Evolutionary conservation across 2,888 invertebrate species (phyloP).

Genomic region (Oegoconia quadripuncta): DNA sequence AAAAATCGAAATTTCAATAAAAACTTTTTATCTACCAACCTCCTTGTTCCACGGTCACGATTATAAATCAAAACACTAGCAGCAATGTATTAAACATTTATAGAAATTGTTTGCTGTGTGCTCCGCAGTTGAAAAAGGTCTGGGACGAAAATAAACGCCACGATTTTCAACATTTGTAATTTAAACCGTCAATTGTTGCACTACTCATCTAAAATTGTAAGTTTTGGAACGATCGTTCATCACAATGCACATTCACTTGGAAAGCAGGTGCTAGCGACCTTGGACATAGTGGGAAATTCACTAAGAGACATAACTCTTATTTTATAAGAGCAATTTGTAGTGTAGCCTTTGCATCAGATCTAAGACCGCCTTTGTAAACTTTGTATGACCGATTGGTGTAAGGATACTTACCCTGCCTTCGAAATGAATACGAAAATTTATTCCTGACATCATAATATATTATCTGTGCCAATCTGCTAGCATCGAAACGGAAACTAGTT

Average conservation of each 20-base stretch:
- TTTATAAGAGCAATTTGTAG: too few species aligned
- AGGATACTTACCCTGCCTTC: too few species aligned
- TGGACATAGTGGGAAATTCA: too few species aligned
- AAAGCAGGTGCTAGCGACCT: not conserved
- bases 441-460: too few species aligned
- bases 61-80: constrained; percentile 33
- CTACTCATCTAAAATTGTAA: constrained; percentile 62
- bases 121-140: constrained; percentile 25
- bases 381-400: too few species aligned
- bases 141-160: constrained; percentile 44
- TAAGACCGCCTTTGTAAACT: too few species aligned
- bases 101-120: constrained; percentile 40
- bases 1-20: too few species aligned
- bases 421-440: too few species aligned
- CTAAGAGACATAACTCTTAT: too few species aligned
- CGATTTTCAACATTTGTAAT: constrained; percentile 51
- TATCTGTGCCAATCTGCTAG: too few species aligned
- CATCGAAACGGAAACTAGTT: too few species aligned
- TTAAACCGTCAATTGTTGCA: constrained; percentile 50
- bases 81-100: constrained; percentile 45
- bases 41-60: constrained; percentile 17
- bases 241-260: not conserved
- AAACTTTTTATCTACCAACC: not conserved
- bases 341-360: too few species aligned
- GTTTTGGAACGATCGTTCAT: constrained; percentile 31